phyloP scores from a whole-genome alignment of 2,797 vertebrate species.

The Heterohyrax brucei region DNA sequence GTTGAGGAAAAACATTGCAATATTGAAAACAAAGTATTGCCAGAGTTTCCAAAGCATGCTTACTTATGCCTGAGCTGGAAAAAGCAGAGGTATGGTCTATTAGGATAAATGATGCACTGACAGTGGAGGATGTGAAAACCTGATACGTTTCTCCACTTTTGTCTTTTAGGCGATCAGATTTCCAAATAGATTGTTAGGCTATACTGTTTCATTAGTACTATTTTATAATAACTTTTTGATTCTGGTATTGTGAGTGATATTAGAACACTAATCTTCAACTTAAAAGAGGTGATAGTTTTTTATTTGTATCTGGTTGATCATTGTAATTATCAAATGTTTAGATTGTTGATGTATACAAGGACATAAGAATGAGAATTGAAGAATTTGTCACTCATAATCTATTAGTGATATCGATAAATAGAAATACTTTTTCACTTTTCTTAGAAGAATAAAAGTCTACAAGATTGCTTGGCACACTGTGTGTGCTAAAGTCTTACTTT shows the following conservation, averaged over 20 bases:
- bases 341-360: not conserved
- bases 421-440: not conserved
- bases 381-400: not conserved
- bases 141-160: not conserved
- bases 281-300: not conserved
- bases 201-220: not conserved
- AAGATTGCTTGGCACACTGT: not conserved
- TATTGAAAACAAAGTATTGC: constrained; percentile 36
- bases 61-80: not conserved
- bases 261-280: constrained; percentile 13
- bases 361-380: not conserved
- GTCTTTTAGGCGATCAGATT: not conserved
- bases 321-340: not conserved
- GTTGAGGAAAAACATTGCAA: not conserved
- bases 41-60: not conserved
- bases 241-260: not conserved
- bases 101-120: not conserved
- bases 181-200: not conserved
- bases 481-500: not conserved
- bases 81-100: not conserved
- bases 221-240: constrained; percentile 1
- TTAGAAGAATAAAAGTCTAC: not conserved
- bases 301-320: not conserved
- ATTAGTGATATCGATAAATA: not conserved
- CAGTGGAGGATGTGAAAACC: not conserved